Evolutionary conservation across 2,888 invertebrate species (phyloP).

Genomic region (Oxyteleia sp.): DNA sequence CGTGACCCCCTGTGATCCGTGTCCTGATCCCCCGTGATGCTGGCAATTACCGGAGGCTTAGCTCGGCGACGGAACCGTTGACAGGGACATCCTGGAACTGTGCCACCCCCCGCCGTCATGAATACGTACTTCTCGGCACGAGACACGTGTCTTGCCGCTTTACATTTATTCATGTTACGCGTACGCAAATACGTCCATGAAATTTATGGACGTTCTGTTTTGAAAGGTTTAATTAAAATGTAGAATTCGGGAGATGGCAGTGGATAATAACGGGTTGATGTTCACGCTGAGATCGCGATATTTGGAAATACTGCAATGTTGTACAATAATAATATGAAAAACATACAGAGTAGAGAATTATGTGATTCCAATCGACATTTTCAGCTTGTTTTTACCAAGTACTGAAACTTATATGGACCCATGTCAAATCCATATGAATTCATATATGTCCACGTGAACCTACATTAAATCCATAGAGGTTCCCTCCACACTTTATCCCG

Average conservation of each 20-base stretch:
- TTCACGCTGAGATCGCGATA: neutral
- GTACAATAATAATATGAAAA: too few relatives aligned
- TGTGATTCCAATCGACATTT: too few relatives aligned
- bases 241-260: neutral
- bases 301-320: neutral
- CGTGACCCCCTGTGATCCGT: conserved; percentile 80
- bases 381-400: too few relatives aligned
- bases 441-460: too few relatives aligned
- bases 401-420: too few relatives aligned
- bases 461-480: too few relatives aligned
- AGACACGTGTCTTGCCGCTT: conserved; percentile 83
- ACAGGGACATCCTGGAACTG: conserved; percentile 78
- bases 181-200: conserved; percentile 53
- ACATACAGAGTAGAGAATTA: too few relatives aligned
- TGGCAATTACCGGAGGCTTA: conserved; percentile 87
- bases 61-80: conserved; percentile 79
- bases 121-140: conserved; percentile 79
- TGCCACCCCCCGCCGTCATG: conserved; percentile 77
- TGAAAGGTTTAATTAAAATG: conserved; percentile 60
- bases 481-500: too few relatives aligned
- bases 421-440: too few relatives aligned
- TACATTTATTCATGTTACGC: conserved; percentile 82
- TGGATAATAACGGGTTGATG: neutral
- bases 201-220: conserved; percentile 54
- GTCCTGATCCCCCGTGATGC: conserved; percentile 85